Evolutionary conservation across 2,797 vertebrate genomes (phyloP), one percentile per base, ranked within the genome.

Genomic region (Chelon auratus): DNA sequence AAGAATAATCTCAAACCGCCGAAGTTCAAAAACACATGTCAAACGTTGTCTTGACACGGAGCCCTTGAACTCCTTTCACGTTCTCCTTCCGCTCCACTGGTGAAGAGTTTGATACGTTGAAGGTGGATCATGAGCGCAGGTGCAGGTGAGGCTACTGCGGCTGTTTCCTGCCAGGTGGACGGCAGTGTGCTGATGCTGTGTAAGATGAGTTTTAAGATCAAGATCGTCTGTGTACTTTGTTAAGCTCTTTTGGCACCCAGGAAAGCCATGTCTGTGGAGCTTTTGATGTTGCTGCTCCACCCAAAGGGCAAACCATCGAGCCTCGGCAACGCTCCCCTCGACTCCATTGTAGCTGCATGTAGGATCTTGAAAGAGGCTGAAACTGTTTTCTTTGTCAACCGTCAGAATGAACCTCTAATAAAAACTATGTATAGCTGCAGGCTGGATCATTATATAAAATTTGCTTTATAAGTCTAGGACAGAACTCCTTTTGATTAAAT

Each of bases 251-350:
- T 87, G 78, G 75, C 80, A 86, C 43, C 63, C 22, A 43, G 43
- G 24, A 52, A 48, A 68, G 40, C 42, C 55, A 66, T 74, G 67
- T 13, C 2, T 69, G 72, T 70, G 55, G 6, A 62, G 48, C 72
- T 72, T 88, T 88, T 90, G 84, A 88, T 86, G 87, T 90, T 63
- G 42, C 60, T 56, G 59, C 62, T 77, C 47, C 39, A 57, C 78
- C 85, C 81, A 69, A 77, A 75, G 77, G 87, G 81, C 57, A 83
- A 85, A 86, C 48, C 75, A 70, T 82, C 65, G 22, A 42, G 52
- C 45, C 47, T 70, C 33, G 2, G 56, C 51, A 48, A 70, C 55
- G 47, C 33, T 62, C 30, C 61, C 17, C 47, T 75, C n/a, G 0
- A 30, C 73, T 76, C 42, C 45, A 30, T 55, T 43, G 33, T 33